Base-by-base conservation (phyloP, 2,797 vertebrate species). In the Ibycter americanus region DNA sequence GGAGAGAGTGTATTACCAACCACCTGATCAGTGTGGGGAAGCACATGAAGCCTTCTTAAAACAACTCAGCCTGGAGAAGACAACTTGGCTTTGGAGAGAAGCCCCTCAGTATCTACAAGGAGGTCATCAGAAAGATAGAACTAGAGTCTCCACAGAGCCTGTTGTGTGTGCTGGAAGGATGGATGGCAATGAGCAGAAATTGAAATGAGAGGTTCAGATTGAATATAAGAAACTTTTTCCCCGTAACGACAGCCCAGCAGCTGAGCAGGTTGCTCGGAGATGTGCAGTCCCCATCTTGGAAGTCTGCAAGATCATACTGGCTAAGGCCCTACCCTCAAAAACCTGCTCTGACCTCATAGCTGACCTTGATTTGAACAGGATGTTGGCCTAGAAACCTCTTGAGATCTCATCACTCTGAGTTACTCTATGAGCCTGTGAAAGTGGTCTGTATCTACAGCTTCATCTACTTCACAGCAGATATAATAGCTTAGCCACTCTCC, bases 251-350 rank as follows among this genome's bases (percentile, higher is more conserved):
- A 47, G 22, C n/a, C 26, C 27, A 68, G 5, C 11, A 46, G 32
- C 8, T 25, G 23, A 71, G 31, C 10, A 49, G 2, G 8, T 18
- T 68, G 20, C 22, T 74, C 20, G 9, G 40, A 76, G 17, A 25
- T 2, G 4, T 20, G 2, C 47, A 40, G 21, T 22, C 23, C 51
- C 12, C 0, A 0, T 38, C n/a, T 34, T 14, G 4, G 49, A 81
- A 54, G 6, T 59, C 19, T 65, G 16, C 13, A 76, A 59, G 36
- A 34, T 11, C 12, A 31, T 6, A 25, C 4, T 47, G 42, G 23
- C n/a, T 42, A 65, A 20, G 4, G 11, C 3, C 7, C 2, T 71
- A 27, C 46, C 2, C 11, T 32, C 27, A 83, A 12, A 22, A 86
- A 21, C 26, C 31, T 79, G 5, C 23, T 81, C 12, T 42, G 40